Base-by-base conservation (phyloP, 2,888 invertebrate genomes). In the Eucera pruinosa region DNA sequence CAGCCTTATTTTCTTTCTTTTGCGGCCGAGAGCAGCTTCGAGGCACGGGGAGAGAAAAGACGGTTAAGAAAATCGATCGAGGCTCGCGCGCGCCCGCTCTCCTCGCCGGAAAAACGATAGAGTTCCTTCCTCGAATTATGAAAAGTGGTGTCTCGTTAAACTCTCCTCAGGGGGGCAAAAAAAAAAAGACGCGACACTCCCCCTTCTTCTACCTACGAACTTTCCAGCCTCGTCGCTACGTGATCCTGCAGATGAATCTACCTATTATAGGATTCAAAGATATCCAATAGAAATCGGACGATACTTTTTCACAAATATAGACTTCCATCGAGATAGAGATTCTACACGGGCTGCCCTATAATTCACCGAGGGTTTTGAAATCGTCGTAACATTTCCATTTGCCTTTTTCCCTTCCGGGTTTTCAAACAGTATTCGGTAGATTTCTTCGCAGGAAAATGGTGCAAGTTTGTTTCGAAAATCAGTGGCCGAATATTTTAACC, bases 31-130 rank as follows among this genome's bases (percentile, higher is more conserved):
- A 69, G 52, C 66, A 61, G 73, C 64, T 77, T 67, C 55, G 20
- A 73, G 73, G 76, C 76, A 64, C 45, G 45, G 33, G n/a, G n/a
- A n/a, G 60, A 70, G 73, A 60, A 77, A 73, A 70, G 73, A 77
- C 73, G 67, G 70, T 77, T 80, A 80, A 81, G 80, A 77, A 81
- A 81, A 81, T 81, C 81, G 77, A 81, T 80, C 70, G 73, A 57
- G 70, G 47, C 64, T 25, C 27, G 7, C 33, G 39, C 64, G 25
- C 41, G 43, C 41, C 39, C 64, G 20, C 41, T 33, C 41, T 15
- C 43, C 45, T 20, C 30, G 41, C 25, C 55, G 41, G 48, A 80
- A 76, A 81, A 71, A 67, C 66, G 66, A 65, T 60, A 33, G 62
- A 76, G 67, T 72, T 78, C 54, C 48, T 72, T 57, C 64, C 66